phyloP scores from a whole-genome alignment of 2,113 vertebrate species.

The Nothobranchius furzeri region DNA sequence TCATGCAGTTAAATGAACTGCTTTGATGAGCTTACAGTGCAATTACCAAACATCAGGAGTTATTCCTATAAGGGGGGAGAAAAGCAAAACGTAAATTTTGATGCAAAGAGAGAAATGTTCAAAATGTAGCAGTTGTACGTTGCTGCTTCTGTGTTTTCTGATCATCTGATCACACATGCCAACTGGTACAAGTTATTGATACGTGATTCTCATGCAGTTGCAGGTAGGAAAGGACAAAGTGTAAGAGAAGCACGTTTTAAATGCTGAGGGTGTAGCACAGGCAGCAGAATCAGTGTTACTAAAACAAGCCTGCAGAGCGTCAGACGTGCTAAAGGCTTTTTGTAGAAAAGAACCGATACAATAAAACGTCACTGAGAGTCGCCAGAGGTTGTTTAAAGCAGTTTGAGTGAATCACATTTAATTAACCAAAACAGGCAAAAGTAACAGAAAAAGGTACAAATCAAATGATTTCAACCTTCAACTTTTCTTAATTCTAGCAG shows the following conservation, averaged over 20 bases:
- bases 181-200: conserved; percentile 51
- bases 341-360: conserved; percentile 29
- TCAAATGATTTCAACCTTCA: conserved; percentile 16
- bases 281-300: conserved; percentile 52
- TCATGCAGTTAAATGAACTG: conserved; percentile 53
- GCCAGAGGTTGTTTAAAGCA: not conserved
- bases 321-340: conserved; percentile 38
- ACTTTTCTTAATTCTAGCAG: not conserved
- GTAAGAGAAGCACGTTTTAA: conserved; percentile 54
- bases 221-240: conserved; percentile 49
- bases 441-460: not conserved
- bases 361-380: not conserved
- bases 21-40: conserved; percentile 33
- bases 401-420: not conserved
- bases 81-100: conserved; percentile 14
- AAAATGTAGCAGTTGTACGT: conserved; percentile 10
- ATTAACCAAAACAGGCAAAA: not conserved
- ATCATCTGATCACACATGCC: no score
- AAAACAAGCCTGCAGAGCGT: conserved; percentile 36
- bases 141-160: not conserved
- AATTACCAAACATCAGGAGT: conserved; percentile 46
- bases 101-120: conserved; percentile 15
- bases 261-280: conserved; percentile 42
- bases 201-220: conserved; percentile 43
- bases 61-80: conserved; percentile 23